Percentiles rank a stretch among this genome's conserved stretches.
Conservation (phyloP, 2,888 invertebrate species). For the Parnassius glacialis region DNA sequence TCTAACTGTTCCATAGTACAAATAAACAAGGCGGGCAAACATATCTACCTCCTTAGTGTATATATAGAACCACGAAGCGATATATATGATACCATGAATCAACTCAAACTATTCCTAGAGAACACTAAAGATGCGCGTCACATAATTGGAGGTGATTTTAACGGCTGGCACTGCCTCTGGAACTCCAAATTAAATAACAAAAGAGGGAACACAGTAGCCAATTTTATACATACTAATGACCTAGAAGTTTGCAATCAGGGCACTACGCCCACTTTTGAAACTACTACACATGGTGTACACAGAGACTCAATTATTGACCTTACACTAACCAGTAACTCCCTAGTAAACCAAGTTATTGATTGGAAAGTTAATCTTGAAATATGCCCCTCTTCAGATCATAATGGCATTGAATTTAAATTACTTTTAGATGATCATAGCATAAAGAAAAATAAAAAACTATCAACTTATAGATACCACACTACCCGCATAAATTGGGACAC, state of each 20-base stretch:
- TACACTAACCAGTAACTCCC: background rate
- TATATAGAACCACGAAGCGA: conserved; percentile 1
- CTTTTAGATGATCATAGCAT: background rate
- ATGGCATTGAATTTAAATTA: conserved; percentile 1
- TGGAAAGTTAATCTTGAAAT: background rate
- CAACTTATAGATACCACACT: conserved; percentile 2
- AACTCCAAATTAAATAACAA: background rate
- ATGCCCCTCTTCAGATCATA: background rate
- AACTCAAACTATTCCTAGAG: background rate
- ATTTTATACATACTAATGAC: background rate
- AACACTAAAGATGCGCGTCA: background rate
- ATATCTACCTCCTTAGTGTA: background rate
- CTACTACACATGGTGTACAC: background rate
- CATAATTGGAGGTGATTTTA: conserved; percentile 4
- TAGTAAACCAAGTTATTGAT: background rate
- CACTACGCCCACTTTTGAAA: conserved; percentile 3
- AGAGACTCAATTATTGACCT: conserved; percentile 5
- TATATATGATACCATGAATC: background rate
- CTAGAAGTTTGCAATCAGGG: background rate
- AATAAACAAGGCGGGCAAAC: background rate
- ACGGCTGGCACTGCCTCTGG: background rate
- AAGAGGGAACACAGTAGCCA: background rate
- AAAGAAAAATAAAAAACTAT: background rate
- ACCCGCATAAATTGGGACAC: background rate
- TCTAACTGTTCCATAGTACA: background rate